A percentile compares a stretch with the other conserved stretches of the same genome.
Conservation (phyloP, 37 sponge, comb jelly and placozoan genomes). For the Crambe crambe region DNA sequence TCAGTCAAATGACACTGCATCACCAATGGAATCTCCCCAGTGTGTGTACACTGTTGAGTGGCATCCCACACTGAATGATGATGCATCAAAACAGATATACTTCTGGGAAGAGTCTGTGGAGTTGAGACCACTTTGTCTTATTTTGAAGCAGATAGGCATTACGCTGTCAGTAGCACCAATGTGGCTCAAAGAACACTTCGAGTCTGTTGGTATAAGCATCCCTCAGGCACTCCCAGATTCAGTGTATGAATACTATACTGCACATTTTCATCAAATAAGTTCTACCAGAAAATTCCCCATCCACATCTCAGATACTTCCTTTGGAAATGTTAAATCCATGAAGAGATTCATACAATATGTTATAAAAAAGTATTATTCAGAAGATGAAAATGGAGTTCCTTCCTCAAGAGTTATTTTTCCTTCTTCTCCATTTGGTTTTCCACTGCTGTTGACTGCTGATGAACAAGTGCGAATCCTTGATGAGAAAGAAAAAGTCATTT, state of each 20-base stretch:
- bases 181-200: not conserved
- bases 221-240: slow-evolving; percentile 3
- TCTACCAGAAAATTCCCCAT: not conserved
- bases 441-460: slow-evolving; percentile 22
- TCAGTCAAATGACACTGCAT: not conserved
- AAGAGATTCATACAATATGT: not conserved
- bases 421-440: not conserved
- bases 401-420: not conserved
- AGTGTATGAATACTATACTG: slow-evolving; percentile 9
- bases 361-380: not conserved
- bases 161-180: slow-evolving; percentile 25
- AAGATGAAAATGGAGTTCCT: not conserved
- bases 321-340: not conserved
- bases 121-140: not conserved
- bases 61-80: no score
- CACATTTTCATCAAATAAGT: no score
- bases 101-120: not conserved
- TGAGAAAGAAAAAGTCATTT: slow-evolving; percentile 4
- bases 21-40: no score
- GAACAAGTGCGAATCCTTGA: not conserved
- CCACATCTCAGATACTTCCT: slow-evolving; percentile 4
- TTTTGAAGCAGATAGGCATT: slow-evolving; percentile 35
- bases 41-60: slow-evolving; percentile 5
- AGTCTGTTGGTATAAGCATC: not conserved
- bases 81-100: slow-evolving; percentile 21